phyloP scores from a whole-genome alignment of 2,888 invertebrate genomes.

The Drosophila niveifrons region DNA sequence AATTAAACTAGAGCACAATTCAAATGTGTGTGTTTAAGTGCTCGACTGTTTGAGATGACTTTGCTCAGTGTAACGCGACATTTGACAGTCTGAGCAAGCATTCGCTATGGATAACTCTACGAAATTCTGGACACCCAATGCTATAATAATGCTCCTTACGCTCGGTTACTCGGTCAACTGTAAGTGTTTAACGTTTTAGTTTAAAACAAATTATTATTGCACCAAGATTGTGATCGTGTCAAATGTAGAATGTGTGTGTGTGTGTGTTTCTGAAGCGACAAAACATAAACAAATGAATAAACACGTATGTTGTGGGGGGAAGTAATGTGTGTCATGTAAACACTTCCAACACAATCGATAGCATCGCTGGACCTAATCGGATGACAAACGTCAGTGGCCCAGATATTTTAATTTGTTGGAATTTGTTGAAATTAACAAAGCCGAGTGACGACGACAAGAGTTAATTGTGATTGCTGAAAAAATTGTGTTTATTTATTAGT shows the following conservation, averaged over 20 bases:
- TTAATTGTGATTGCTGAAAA: slow-evolving; percentile 12
- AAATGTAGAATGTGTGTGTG: slow-evolving; percentile 30
- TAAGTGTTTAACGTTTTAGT: slow-evolving; percentile 29
- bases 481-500: slow-evolving; percentile 9
- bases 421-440: slow-evolving; percentile 60
- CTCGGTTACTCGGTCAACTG: slow-evolving; percentile 15
- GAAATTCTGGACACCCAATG: slow-evolving; percentile 6
- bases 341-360: slow-evolving; percentile 27
- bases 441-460: slow-evolving; percentile 6
- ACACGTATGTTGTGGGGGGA: slow-evolving; percentile 1
- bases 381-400: slow-evolving; percentile 73
- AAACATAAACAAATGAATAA: slow-evolving; percentile 55
- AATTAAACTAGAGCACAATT: slow-evolving; percentile 47
- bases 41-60: neutral
- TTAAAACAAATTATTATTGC: slow-evolving; percentile 5
- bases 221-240: slow-evolving; percentile 49
- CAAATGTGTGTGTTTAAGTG: slow-evolving; percentile 25
- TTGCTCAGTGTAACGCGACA: slow-evolving; percentile 38
- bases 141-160: neutral
- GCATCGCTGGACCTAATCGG: slow-evolving; percentile 49
- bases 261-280: slow-evolving; percentile 30
- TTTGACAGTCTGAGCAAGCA: slow-evolving; percentile 6
- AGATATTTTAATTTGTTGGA: slow-evolving; percentile 73
- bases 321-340: slow-evolving; percentile 52
- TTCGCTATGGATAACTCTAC: slow-evolving; percentile 8